Percentiles rank a stretch among this genome's conserved stretches.
These are phyloP conservation scores for Harpalus rufipes DNA, from an alignment of 2,888 invertebrate species.

Conservation along the genomic window DNA sequence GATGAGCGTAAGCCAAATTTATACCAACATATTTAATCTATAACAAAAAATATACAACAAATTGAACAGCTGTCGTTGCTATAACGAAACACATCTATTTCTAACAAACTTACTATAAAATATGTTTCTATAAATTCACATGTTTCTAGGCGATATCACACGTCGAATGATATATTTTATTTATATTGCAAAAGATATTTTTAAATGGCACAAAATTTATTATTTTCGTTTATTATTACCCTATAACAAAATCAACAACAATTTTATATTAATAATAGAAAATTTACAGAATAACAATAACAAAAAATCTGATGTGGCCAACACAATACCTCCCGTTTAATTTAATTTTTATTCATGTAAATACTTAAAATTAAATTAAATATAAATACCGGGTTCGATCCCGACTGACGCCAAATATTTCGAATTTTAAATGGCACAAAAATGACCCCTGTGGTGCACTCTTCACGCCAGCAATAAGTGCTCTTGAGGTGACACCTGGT, in stretches of 20 bases:
- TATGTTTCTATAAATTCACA: neutral
- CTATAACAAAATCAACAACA: neutral
- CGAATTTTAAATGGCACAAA: no score
- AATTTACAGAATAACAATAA: no score
- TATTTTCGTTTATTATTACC: neutral
- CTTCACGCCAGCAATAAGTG: no score
- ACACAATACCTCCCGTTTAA: no score
- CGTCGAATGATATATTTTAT: neutral
- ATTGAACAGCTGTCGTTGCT: constrained; percentile 28
- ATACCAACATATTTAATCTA: constrained; percentile 34
- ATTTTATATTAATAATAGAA: neutral
- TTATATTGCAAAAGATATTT: no score
- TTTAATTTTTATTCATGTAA: no score
- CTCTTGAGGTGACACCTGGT: no score
- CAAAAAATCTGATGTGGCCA: no score
- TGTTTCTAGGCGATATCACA: neutral
- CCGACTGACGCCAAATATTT: no score
- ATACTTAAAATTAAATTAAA: no score
- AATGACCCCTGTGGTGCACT: no score
- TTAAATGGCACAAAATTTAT: neutral
- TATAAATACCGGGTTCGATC: no score
- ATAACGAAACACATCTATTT: constrained; percentile 30
- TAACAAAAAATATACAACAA: constrained; percentile 40
- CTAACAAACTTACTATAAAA: neutral
- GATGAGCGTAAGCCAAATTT: constrained; percentile 25